Percentiles rank a stretch among this genome's conserved stretches.
These are phyloP conservation scores for Nyctibius grandis DNA, from an alignment of 2,797 vertebrate species.

Conservation along the genomic window DNA sequence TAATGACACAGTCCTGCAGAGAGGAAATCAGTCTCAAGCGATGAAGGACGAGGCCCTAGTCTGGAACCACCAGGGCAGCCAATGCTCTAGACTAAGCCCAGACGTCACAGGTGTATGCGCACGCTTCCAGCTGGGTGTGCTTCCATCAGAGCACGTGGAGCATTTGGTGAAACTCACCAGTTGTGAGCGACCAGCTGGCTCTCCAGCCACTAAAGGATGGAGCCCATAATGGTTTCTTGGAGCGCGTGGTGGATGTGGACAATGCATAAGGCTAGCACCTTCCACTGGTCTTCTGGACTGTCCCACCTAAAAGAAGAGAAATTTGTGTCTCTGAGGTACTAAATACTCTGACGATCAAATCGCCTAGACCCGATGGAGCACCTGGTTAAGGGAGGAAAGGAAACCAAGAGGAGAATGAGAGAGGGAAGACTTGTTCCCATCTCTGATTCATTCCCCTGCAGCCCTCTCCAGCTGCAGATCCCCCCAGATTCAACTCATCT, in stretches of 20 bases:
- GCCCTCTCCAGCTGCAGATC: not conserved
- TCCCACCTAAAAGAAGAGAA: conserved; percentile 75
- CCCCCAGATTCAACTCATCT: not conserved
- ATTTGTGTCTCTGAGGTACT: not conserved
- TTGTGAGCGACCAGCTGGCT: conserved; percentile 73
- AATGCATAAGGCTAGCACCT: conserved; percentile 64
- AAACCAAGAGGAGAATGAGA: not conserved
- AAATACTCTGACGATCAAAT: not conserved
- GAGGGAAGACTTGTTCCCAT: not conserved
- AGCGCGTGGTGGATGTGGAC: conserved; percentile 79
- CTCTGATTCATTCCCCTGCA: not conserved
- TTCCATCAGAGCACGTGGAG: accelerated
- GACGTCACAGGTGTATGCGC: accelerated
- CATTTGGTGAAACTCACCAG: conserved; percentile 73
- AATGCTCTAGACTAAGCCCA: not conserved
- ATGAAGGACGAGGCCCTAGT: not conserved
- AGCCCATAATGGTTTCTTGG: conserved; percentile 63
- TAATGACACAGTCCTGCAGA: not conserved
- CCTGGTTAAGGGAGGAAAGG: not conserved
- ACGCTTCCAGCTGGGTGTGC: accelerated
- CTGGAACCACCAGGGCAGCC: not conserved
- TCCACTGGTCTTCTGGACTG: conserved; percentile 74
- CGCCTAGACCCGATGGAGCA: not conserved
- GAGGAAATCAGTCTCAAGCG: not conserved
- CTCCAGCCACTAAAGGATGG: conserved; percentile 66